Base-by-base conservation (phyloP, 2,113 vertebrate species). In the Lethenteron reissneri region DNA sequence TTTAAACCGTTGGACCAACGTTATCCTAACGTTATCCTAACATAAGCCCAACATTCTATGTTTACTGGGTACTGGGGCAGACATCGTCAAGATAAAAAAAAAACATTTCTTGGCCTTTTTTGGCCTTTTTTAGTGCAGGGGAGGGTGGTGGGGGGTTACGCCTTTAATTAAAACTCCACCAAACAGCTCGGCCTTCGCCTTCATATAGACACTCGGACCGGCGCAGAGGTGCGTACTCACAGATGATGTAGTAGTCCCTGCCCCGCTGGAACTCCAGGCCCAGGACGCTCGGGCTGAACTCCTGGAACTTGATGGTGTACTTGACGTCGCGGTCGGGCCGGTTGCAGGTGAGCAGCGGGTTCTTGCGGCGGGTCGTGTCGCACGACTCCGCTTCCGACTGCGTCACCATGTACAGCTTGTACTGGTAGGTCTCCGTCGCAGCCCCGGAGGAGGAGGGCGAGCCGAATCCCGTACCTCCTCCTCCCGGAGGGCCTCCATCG, bases 271-370 rank as follows among this genome's bases (percentile, higher is more conserved):
- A 99, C 84, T 99, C 92, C 78, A 99, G 80, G 58, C 94, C 94
- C 91, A 91, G 97, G 14, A 97, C 86, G 75, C 96, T 99, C 74
- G 94, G 94, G 79, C 94, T 99, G 84, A 99, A 99, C 79, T 99
- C 94, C 80, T 99, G 94, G 81, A 99, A 99, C 83, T 99, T 99
- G 81, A 99, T 95, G 71, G 94, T 99, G 84, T 96, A 99, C 78
- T 97, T 99, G 77, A 99, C 92, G 70, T 99, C 94, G 84, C 95
- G 92, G 82, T 99, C 92, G 72, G 94, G 94, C 74, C 85, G 90
- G 79, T 88, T 88, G 75, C 94, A 99, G 84, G 97, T 96, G 80
- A 99, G 92, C 58, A 99, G 86, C 70, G 90, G 91, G 13, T 89
- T 95, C 77, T 92, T 90, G 41, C 89, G 87, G 77, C 92, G 94